Percentiles rank a stretch among this genome's conserved stretches.
phyloP scores from a whole-genome alignment of 2,888 invertebrate genomes.

The Camptogramma bilineatum region DNA sequence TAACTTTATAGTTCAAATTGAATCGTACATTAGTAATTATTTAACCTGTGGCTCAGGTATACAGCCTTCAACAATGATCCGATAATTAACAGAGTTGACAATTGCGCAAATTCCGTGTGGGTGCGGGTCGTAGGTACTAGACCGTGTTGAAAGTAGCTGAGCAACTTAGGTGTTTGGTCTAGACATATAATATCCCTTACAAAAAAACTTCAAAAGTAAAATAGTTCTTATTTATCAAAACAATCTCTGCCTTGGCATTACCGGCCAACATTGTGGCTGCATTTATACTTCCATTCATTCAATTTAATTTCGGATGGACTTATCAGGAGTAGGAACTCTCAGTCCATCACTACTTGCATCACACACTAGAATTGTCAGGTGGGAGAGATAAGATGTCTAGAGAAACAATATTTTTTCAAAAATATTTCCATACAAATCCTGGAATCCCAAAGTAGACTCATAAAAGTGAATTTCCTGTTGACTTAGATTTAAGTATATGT shows the following conservation, averaged over 20 bases:
- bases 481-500: too few relatives aligned
- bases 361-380: too few relatives aligned
- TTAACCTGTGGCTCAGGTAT: conserved; percentile 37
- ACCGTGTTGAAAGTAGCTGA: conserved; percentile 16
- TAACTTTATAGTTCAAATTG: background rate
- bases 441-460: too few relatives aligned
- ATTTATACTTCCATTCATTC: too few relatives aligned
- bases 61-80: conserved; percentile 62
- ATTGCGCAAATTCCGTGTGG: conserved; percentile 75
- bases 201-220: background rate
- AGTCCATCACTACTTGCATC: too few relatives aligned
- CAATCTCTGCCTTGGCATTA: background rate
- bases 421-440: too few relatives aligned
- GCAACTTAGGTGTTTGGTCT: conserved; percentile 5
- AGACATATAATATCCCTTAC: background rate
- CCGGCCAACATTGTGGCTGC: background rate
- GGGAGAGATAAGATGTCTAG: too few relatives aligned
- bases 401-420: too few relatives aligned
- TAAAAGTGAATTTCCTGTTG: background rate
- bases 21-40: conserved; percentile 10
- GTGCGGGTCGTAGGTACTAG: conserved; percentile 43
- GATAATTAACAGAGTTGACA: conserved; percentile 75
- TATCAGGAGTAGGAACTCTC: too few relatives aligned
- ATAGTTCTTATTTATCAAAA: background rate
- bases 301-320: too few relatives aligned